phyloP scores from a whole-genome alignment of 1,140 invertebrate genomes.

The Procambarus virginalis region DNA sequence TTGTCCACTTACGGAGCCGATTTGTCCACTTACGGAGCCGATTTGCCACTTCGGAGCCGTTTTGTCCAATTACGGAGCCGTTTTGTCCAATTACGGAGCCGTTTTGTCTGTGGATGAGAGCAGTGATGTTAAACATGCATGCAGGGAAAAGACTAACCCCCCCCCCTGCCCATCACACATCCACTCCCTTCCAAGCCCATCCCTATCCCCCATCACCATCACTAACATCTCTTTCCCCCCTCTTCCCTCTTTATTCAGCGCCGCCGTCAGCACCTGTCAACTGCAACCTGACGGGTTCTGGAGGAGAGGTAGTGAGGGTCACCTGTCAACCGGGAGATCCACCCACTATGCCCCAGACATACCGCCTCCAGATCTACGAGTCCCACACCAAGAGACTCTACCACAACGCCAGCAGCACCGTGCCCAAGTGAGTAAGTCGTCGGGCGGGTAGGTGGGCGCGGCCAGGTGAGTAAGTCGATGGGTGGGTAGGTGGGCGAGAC shows the following conservation, averaged over 20 bases:
- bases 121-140: no score
- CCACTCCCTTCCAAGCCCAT: background rate
- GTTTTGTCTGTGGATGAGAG: no score
- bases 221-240: background rate
- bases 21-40: no score
- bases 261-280: constrained; percentile 42
- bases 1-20: no score
- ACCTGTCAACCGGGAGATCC: constrained; percentile 36
- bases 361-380: constrained; percentile 32
- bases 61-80: no score
- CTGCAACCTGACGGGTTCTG: constrained; percentile 11
- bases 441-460: no score
- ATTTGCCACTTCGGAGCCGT: no score
- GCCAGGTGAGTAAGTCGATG: no score
- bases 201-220: background rate
- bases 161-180: background rate
- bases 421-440: background rate
- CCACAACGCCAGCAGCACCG: constrained; percentile 37
- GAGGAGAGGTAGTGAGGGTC: constrained; percentile 15
- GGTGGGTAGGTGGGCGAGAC: no score
- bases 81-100: no score
- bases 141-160: background rate
- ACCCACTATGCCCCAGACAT: constrained; percentile 22
- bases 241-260: constrained; percentile 2
- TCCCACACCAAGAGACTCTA: constrained; percentile 19